phyloP scores from a whole-genome alignment of 2,888 invertebrate genomes.

The Clostera curtula region DNA sequence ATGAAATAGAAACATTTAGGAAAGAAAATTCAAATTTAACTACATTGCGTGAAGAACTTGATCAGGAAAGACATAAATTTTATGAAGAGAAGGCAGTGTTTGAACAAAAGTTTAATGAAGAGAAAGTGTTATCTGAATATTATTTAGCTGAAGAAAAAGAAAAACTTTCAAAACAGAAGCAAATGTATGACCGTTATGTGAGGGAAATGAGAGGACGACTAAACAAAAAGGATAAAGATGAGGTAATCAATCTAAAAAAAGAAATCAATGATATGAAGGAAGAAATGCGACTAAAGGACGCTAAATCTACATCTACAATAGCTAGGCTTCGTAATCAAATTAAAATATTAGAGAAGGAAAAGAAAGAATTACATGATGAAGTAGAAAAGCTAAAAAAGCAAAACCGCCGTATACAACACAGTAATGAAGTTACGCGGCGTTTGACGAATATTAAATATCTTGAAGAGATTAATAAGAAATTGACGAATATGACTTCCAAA shows the following conservation, averaged over 20 bases:
- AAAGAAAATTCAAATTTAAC: conserved; percentile 64
- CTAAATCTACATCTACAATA: conserved; percentile 80
- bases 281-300: conserved; percentile 82
- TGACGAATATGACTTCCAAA: conserved; percentile 44
- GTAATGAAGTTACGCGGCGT: conserved; percentile 71
- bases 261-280: conserved; percentile 79
- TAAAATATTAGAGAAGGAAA: conserved; percentile 82
- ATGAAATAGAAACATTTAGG: conserved; percentile 73
- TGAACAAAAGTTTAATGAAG: conserved; percentile 78
- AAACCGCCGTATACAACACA: conserved; percentile 77
- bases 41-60: conserved; percentile 76
- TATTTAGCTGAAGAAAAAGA: conserved; percentile 81
- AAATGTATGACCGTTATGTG: conserved; percentile 78
- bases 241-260: conserved; percentile 77
- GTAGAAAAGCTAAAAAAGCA: conserved; percentile 80
- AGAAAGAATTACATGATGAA: conserved; percentile 77
- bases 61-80: conserved; percentile 76
- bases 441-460: conserved; percentile 83
- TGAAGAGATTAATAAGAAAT: conserved; percentile 81
- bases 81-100: conserved; percentile 75
- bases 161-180: conserved; percentile 79
- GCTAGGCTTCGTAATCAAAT: conserved; percentile 84
- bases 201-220: conserved; percentile 80
- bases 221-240: conserved; percentile 81
- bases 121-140: conserved; percentile 78